Percentiles rank a stretch among this genome's conserved stretches.
Conservation (phyloP, 1,140 invertebrate species). For the Ostrea denselamellosa region DNA sequence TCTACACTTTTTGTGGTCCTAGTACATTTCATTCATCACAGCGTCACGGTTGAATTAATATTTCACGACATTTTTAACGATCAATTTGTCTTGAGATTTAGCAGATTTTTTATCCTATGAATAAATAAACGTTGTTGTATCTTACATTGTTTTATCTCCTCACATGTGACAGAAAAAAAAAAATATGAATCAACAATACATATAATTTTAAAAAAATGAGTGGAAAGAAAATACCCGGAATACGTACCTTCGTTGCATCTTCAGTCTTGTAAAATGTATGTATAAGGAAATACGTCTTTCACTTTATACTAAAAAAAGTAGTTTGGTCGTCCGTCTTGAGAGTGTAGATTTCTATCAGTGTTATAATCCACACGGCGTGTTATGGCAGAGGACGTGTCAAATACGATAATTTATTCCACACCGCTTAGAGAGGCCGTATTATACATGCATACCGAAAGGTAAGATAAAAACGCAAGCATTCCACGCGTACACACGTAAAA, state of each 20-base stretch:
- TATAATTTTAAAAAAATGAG: too few species aligned
- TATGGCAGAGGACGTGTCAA: neutral
- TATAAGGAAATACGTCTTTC: too few species aligned
- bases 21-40: constrained; percentile 3
- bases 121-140: neutral
- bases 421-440: neutral
- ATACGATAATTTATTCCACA: constrained; percentile 34
- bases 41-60: neutral
- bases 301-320: neutral
- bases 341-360: neutral
- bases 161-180: too few species aligned
- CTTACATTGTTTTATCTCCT: neutral
- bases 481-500: neutral
- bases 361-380: neutral
- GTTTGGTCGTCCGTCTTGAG: neutral
- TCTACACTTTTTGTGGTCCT: neutral
- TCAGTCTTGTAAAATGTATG: too few species aligned
- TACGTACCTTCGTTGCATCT: too few species aligned
- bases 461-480: constrained; percentile 6
- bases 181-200: neutral
- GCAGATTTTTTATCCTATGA: neutral
- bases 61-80: neutral
- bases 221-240: too few species aligned
- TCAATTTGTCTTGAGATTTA: neutral
- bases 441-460: constrained; percentile 27